These are phyloP conservation scores for Pelodiscus sinensis DNA, from an alignment of 2,113 vertebrate genomes.

Conservation along the genomic window DNA sequence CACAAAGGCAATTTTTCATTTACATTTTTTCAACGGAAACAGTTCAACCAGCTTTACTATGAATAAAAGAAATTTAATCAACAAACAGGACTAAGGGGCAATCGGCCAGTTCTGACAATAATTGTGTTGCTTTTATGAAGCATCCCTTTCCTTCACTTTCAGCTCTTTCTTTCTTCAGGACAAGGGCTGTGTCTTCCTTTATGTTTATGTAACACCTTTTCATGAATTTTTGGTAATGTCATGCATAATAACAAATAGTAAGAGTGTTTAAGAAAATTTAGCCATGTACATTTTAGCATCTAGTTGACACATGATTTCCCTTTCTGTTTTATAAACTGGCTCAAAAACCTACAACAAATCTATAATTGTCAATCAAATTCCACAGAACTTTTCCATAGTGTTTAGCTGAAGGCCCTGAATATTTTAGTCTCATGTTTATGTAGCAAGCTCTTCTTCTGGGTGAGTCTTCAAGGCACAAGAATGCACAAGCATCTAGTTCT, in stretches of 20 bases:
- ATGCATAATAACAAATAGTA: slow-evolving; percentile 15
- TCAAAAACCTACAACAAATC: slow-evolving; percentile 32
- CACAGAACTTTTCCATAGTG: slow-evolving; percentile 43
- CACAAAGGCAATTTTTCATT: neutral
- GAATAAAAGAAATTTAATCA: neutral
- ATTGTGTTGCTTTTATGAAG: slow-evolving; percentile 33
- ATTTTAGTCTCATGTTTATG: slow-evolving; percentile 40
- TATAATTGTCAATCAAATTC: slow-evolving; percentile 40
- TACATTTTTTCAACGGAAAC: neutral
- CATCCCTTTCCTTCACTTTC: neutral
- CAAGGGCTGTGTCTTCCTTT: slow-evolving; percentile 19
- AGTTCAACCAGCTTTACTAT: neutral
- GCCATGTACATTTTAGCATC: slow-evolving; percentile 34
- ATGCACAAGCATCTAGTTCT: slow-evolving; percentile 10
- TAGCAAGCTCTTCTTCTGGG: slow-evolving; percentile 39
- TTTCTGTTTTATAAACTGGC: slow-evolving; percentile 52
- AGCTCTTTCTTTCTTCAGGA: slow-evolving; percentile 17
- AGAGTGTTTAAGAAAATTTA: slow-evolving; percentile 40
- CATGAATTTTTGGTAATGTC: slow-evolving; percentile 13
- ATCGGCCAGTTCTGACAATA: neutral
- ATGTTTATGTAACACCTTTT: neutral
- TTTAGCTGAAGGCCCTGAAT: slow-evolving; percentile 27
- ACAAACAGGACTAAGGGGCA: neutral
- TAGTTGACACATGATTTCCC: slow-evolving; percentile 36
- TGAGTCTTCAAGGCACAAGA: slow-evolving; percentile 17